These are phyloP conservation scores for Micropoecilia bifurca DNA, from an alignment of 2,797 vertebrate genomes.

Conservation along the genomic window DNA sequence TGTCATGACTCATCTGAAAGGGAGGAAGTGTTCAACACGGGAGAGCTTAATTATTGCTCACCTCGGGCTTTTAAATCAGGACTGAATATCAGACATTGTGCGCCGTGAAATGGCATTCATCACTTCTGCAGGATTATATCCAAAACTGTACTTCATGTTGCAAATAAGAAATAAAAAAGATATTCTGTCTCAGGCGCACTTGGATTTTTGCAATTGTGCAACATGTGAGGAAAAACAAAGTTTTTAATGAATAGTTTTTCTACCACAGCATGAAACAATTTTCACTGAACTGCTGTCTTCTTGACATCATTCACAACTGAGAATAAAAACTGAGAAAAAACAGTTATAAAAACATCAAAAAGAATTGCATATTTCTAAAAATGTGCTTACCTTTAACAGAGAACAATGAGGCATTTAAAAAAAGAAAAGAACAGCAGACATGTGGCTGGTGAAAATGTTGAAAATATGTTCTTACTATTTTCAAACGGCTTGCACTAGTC, in stretches of 20 bases:
- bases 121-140: constrained; percentile 29
- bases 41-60: constrained; percentile 51
- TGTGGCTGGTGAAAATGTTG: neutral
- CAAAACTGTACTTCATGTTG: constrained; percentile 14
- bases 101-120: constrained; percentile 45
- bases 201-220: constrained; percentile 38
- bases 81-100: constrained; percentile 57
- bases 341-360: constrained; percentile 21
- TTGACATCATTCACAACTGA: constrained; percentile 14
- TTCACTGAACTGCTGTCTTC: constrained; percentile 1
- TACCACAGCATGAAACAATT: constrained; percentile 27
- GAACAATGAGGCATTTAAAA: neutral
- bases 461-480: neutral
- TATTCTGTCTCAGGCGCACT: constrained; percentile 38
- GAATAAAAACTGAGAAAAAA: constrained; percentile 22
- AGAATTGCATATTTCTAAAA: neutral
- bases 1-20: constrained; percentile 59
- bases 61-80: constrained; percentile 62
- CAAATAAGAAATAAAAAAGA: constrained; percentile 29
- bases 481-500: neutral
- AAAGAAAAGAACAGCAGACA: neutral
- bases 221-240: constrained; percentile 26
- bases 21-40: constrained; percentile 40
- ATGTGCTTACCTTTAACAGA: neutral
- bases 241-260: constrained; percentile 22